phyloP scores from a whole-genome alignment of 2,797 vertebrate genomes.

The Sparus aurata region DNA sequence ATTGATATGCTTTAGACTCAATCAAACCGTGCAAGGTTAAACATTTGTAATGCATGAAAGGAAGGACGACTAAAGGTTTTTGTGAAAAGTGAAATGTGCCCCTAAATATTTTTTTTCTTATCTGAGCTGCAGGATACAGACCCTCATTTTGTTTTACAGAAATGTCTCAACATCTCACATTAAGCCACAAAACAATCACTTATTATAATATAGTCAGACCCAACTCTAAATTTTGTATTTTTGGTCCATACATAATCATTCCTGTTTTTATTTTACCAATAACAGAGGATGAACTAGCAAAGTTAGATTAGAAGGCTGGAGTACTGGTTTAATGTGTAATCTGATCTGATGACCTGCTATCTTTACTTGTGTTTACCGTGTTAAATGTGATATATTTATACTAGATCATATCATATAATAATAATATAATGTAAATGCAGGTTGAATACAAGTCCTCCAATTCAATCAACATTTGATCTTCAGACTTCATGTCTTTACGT shows the following conservation, averaged over 20 bases:
- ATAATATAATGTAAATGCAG: no score
- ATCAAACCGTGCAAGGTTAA: neutral
- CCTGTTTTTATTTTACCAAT: no score
- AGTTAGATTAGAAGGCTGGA: neutral
- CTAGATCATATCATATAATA: no score
- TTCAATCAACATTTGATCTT: neutral
- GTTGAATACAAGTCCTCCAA: neutral
- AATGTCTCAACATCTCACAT: neutral
- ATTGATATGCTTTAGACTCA: conserved; percentile 2
- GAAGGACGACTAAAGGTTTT: neutral
- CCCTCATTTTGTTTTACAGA: neutral
- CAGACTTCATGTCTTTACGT: conserved; percentile 6
- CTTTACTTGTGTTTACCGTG: neutral
- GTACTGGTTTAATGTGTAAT: neutral
- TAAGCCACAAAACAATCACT: neutral
- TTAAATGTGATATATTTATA: neutral
- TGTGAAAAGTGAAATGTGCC: neutral
- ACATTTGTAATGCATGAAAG: neutral
- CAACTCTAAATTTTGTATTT: neutral
- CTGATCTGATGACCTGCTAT: neutral
- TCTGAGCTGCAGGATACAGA: neutral
- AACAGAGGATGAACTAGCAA: neutral
- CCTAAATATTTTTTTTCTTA: neutral
- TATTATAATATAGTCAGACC: no score
- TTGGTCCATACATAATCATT: neutral